These are phyloP conservation scores for Philereme transversata DNA, from an alignment of 2,888 invertebrate genomes.

Conservation along the genomic window DNA sequence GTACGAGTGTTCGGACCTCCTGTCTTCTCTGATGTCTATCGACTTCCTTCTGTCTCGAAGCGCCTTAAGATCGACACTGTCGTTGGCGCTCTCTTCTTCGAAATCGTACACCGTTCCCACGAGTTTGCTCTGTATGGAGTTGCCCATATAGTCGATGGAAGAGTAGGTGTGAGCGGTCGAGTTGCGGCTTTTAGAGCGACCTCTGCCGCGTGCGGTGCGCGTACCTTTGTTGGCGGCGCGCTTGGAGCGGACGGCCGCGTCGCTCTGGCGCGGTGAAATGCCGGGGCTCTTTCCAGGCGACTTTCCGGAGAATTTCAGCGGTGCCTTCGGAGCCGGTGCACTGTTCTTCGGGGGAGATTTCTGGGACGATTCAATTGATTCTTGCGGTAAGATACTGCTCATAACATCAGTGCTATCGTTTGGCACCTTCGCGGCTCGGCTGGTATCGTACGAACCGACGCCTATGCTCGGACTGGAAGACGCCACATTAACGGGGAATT, in stretches of 20 bases:
- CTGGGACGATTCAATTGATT: constrained; percentile 38
- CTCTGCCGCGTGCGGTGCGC: constrained; percentile 75
- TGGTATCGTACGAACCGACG: constrained; percentile 67
- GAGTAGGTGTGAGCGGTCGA: constrained; percentile 57
- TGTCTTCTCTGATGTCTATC: constrained; percentile 86
- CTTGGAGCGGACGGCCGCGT: constrained; percentile 67
- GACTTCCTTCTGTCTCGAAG: constrained; percentile 91
- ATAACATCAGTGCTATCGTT: constrained; percentile 68
- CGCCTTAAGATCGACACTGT: constrained; percentile 90
- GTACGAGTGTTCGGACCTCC: constrained; percentile 81
- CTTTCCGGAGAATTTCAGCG: constrained; percentile 86
- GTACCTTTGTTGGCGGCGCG: constrained; percentile 68
- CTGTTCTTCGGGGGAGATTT: constrained; percentile 73
- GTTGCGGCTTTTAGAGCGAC: constrained; percentile 76
- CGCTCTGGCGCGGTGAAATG: constrained; percentile 87
- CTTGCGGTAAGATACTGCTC: constrained; percentile 57
- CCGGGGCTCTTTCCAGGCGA: constrained; percentile 87
- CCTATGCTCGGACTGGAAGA: constrained; percentile 69
- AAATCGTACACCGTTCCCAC: constrained; percentile 95
- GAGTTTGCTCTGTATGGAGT: constrained; percentile 91
- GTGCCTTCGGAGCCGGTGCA: constrained; percentile 64
- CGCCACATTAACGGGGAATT: constrained; percentile 65
- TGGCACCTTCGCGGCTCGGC: constrained; percentile 64
- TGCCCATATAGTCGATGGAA: constrained; percentile 79
- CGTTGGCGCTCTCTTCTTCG: constrained; percentile 91